phyloP scores from a whole-genome alignment of 2,888 invertebrate genomes.

The Hecatera dysodea region DNA sequence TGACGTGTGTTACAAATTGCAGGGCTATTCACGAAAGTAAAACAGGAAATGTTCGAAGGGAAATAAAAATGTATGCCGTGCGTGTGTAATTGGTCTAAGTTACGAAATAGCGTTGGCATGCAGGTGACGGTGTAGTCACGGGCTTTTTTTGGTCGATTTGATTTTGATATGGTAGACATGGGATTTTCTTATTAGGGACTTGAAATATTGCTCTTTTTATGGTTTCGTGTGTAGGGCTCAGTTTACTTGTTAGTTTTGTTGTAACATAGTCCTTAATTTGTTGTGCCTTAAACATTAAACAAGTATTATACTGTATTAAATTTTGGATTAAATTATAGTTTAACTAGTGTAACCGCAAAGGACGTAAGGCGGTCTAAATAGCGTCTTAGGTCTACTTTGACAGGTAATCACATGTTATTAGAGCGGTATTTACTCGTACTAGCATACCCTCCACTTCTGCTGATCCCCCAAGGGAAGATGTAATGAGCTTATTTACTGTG shows the following conservation, averaged over 20 bases:
- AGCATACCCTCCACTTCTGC: constrained; percentile 18
- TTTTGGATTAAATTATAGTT: no score
- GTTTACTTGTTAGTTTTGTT: background rate
- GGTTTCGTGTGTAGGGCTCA: constrained; percentile 1
- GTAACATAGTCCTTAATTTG: background rate
- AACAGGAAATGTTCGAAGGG: constrained; percentile 67
- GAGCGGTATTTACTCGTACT: constrained; percentile 30
- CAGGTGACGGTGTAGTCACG: constrained; percentile 41
- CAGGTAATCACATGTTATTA: constrained; percentile 40
- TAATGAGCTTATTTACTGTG: constrained; percentile 41
- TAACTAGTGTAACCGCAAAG: background rate
- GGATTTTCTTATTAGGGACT: constrained; percentile 27
- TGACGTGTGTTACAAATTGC: constrained; percentile 73
- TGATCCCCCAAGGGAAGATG: constrained; percentile 39
- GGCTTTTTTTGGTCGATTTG: constrained; percentile 47
- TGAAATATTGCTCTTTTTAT: constrained; percentile 42
- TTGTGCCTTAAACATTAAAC: background rate
- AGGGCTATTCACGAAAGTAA: constrained; percentile 73
- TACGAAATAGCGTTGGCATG: constrained; percentile 61
- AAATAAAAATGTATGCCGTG: constrained; percentile 68
- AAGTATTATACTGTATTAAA: no score
- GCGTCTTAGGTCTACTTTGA: constrained; percentile 12
- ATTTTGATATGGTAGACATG: constrained; percentile 25
- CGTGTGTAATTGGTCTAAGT: constrained; percentile 67
- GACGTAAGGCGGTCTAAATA: background rate